A percentile compares a stretch with the other conserved stretches of the same genome.
Conservation (phyloP, 1,140 invertebrate species). For the Metaphire vulgaris region DNA sequence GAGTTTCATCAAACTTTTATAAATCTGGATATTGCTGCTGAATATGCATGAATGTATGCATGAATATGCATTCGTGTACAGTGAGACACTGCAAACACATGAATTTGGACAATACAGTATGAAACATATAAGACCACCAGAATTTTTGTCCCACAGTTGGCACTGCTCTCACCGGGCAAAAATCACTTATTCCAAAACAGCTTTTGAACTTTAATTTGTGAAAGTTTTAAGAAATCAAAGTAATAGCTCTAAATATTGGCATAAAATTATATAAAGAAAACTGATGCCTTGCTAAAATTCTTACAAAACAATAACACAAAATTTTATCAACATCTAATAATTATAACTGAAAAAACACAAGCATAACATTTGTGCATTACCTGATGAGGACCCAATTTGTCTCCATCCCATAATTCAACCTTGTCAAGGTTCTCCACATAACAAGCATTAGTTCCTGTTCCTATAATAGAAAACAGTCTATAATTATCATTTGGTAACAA, state of each 20-base stretch:
- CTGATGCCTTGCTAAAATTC: neutral
- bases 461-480: slow-evolving; percentile 48
- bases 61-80: too few relatives aligned
- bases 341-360: neutral
- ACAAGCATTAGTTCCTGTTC: slow-evolving; percentile 93
- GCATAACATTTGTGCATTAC: neutral
- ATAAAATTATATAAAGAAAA: neutral
- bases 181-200: too few relatives aligned
- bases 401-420: slow-evolving; percentile 46
- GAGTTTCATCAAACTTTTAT: neutral
- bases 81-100: too few relatives aligned
- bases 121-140: too few relatives aligned
- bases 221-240: too few relatives aligned
- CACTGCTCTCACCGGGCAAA: too few relatives aligned
- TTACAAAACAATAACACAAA: neutral
- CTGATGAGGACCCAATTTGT: neutral
- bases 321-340: neutral
- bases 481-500: too few relatives aligned
- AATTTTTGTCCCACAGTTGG: too few relatives aligned
- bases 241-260: neutral
- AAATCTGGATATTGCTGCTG: neutral
- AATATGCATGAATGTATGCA: too few relatives aligned
- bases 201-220: too few relatives aligned
- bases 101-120: too few relatives aligned
- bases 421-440: slow-evolving; percentile 83